Evolutionary conservation across 1,140 invertebrate genomes (phyloP).

Genomic region (Littorina saxatilis): DNA sequence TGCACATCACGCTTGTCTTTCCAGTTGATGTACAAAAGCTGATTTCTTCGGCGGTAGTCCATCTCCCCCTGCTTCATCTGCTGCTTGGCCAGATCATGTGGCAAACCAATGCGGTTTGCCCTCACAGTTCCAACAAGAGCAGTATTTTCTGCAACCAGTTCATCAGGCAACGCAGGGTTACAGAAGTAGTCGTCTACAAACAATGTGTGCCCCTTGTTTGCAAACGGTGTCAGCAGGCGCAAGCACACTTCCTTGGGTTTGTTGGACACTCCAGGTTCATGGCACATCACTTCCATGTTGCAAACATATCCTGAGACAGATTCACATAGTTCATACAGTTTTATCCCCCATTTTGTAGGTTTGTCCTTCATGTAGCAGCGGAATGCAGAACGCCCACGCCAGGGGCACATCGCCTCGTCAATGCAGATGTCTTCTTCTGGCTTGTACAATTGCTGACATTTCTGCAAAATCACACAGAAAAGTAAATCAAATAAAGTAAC

Average conservation of each 20-base stretch:
- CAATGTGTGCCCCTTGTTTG: neutral
- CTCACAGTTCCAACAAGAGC: too few species aligned
- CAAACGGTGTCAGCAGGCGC: neutral
- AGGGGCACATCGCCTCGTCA: too few species aligned
- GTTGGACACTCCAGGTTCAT: neutral
- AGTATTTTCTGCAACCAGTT: too few species aligned
- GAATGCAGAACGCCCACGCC: too few species aligned
- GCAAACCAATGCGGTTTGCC: conserved; percentile 2
- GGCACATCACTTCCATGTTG: neutral
- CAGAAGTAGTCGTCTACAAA: conserved; percentile 34
- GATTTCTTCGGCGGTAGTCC: too few species aligned
- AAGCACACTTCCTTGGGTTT: neutral
- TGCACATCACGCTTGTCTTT: too few species aligned
- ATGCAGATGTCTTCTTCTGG: too few species aligned
- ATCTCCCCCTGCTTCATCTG: too few species aligned
- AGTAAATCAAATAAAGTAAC: too few species aligned
- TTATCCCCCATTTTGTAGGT: conserved; percentile 8
- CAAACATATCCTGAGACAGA: neutral
- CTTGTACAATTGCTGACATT: too few species aligned
- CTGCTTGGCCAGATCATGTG: neutral
- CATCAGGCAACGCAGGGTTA: neutral
- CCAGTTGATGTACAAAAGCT: too few species aligned
- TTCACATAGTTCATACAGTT: conserved; percentile 19
- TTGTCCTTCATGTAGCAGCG: neutral
- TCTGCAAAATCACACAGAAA: too few species aligned